phyloP scores from a whole-genome alignment of 1,140 invertebrate genomes.

The Microplitis mediator region DNA sequence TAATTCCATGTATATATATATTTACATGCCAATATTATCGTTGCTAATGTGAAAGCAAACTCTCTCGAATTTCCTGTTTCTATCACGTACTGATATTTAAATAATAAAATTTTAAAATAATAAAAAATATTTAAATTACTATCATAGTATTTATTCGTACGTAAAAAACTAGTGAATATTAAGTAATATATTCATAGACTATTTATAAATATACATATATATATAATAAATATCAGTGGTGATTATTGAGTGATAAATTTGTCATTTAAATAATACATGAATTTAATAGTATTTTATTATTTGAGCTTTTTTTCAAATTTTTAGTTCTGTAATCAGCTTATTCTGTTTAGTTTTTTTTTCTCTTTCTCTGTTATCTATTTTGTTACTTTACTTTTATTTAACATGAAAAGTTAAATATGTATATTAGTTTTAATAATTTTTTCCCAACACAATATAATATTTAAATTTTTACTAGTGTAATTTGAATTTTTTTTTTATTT shows the following conservation, averaged over 20 bases:
- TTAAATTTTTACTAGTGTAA: neutral
- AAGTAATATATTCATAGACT: no score
- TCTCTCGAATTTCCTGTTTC: neutral
- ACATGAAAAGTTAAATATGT: neutral
- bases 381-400: neutral
- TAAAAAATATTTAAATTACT: neutral
- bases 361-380: neutral
- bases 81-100: neutral
- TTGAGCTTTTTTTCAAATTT: neutral
- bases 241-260: no score
- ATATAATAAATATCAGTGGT: no score
- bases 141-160: no score
- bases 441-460: no score
- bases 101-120: neutral
- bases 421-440: no score
- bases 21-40: neutral
- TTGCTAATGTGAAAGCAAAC: slow-evolving; percentile 6
- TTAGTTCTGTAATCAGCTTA: neutral
- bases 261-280: no score
- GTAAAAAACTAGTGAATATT: no score
- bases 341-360: neutral
- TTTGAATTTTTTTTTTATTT: no score
- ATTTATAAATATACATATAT: no score
- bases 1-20: neutral
- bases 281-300: no score